Evolutionary conservation across 2,797 vertebrate species (phyloP), one percentile per base, ranked within the genome.

Genomic region (Helostoma temminkii): DNA sequence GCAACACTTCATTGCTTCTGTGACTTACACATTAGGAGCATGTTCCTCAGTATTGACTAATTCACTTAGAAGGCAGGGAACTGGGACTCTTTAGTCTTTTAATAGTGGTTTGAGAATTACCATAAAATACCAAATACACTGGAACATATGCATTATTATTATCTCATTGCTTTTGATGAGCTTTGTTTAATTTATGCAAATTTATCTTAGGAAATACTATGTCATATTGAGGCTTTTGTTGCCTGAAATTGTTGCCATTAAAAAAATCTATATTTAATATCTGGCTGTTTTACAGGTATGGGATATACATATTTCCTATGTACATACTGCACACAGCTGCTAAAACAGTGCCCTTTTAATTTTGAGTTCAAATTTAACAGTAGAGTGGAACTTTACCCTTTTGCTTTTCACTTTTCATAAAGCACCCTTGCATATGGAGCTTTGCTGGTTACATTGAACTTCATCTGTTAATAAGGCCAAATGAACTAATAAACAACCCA

Each of bases 381-480:
- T 11, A 39, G 16, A 18, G 10, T 59, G 11, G 34, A 28, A 19
- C 28, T 45, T 64, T 8, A 9, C n/a, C 24, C 15, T 24, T 63
- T 14, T n/a, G n/a, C n/a, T n/a, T n/a, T n/a, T n/a, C n/a, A n/a
- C n/a, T n/a, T n/a, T n/a, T n/a, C n/a, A n/a, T n/a, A n/a, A n/a
- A 28, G 3, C 21, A 36, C 28, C 56, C 15, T 48, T 18, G 32
- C 39, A 30, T 47, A n/a, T 30, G 4, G 24, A 55, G 5, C 12
- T 12, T 9, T 18, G n/a, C 24, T 57, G 58, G 24, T 53, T 26
- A 21, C 3, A 32, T 36, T n/a, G 45, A 16, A 25, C 37, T 39
- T 24, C n/a, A n/a, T 2, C 30, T 52, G 22, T 41, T 45, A 50
- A 63, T 26, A 24, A 48, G 47, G 30, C 7, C 45, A 41, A 72